phyloP scores from a whole-genome alignment of 2,113 vertebrate species.

The Pterophyllum scalare region DNA sequence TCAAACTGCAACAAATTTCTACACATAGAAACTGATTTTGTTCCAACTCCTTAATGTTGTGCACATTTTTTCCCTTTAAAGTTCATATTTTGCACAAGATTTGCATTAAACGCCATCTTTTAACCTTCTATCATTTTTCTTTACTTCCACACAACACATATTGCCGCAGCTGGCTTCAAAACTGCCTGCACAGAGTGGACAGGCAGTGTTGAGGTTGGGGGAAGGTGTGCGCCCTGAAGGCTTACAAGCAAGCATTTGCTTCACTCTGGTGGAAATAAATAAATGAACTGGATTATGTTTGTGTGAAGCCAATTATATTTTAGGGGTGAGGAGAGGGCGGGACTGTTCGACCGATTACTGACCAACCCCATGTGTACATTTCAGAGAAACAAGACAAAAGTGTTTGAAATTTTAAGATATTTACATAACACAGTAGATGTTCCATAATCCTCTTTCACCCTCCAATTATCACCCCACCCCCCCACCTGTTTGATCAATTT shows the following conservation, averaged over 20 bases:
- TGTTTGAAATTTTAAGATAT: background rate
- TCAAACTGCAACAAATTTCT: no score
- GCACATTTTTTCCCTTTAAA: background rate
- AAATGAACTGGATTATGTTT: slow-evolving; percentile 5
- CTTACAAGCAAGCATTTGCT: slow-evolving; percentile 57
- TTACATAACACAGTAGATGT: background rate
- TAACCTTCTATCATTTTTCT: no score
- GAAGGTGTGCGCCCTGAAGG: slow-evolving; percentile 51
- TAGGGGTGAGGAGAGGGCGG: background rate
- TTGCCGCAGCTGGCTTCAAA: background rate
- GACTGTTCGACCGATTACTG: background rate
- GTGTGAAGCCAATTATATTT: slow-evolving; percentile 8
- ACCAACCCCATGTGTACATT: background rate
- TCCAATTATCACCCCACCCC: background rate
- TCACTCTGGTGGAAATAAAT: slow-evolving; percentile 72
- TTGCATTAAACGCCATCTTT: background rate
- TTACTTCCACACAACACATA: background rate
- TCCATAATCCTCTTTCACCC: background rate
- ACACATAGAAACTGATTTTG: no score
- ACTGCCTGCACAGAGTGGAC: slow-evolving; percentile 3
- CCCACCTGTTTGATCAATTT: background rate
- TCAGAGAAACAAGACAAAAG: background rate
- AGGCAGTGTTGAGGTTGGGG: background rate
- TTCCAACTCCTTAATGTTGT: background rate
- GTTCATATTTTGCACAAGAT: background rate